These are phyloP conservation scores for Volucella inanis DNA, from an alignment of 2,888 invertebrate genomes.

Conservation along the genomic window DNA sequence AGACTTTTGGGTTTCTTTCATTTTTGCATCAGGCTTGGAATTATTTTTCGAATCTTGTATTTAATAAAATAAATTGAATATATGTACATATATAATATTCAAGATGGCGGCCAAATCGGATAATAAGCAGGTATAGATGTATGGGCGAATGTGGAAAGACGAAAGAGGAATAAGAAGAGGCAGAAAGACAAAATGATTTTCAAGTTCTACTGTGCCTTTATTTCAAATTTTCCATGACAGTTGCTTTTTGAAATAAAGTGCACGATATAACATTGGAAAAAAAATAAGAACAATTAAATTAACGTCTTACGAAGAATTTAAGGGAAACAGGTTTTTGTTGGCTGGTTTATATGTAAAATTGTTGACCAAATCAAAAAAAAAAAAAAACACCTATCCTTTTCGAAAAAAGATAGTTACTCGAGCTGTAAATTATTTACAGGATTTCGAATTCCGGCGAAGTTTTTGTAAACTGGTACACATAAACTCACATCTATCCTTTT, in stretches of 20 bases:
- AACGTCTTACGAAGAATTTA: neutral
- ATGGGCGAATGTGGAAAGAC: no score
- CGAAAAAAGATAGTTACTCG: no score
- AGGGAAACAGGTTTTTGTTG: neutral
- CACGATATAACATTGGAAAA: neutral
- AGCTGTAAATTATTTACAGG: no score
- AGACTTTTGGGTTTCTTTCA: neutral
- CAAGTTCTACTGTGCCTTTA: constrained; percentile 2
- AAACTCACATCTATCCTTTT: no score
- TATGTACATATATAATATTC: constrained; percentile 33
- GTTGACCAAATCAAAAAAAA: no score
- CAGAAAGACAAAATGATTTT: constrained; percentile 18
- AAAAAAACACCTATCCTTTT: no score
- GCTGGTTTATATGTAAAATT: neutral
- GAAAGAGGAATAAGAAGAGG: constrained; percentile 40
- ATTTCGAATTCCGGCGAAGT: no score
- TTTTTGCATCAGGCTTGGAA: neutral
- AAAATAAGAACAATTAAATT: neutral
- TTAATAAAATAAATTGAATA: constrained; percentile 29
- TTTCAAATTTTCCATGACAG: constrained; percentile 18
- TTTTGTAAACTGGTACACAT: no score
- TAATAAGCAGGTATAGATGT: neutral
- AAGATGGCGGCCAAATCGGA: constrained; percentile 56
- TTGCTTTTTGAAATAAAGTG: neutral
- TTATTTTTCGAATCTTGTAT: constrained; percentile 1